Evolutionary conservation across 1,140 invertebrate species (phyloP).

Genomic region (Orius insidiosus): DNA sequence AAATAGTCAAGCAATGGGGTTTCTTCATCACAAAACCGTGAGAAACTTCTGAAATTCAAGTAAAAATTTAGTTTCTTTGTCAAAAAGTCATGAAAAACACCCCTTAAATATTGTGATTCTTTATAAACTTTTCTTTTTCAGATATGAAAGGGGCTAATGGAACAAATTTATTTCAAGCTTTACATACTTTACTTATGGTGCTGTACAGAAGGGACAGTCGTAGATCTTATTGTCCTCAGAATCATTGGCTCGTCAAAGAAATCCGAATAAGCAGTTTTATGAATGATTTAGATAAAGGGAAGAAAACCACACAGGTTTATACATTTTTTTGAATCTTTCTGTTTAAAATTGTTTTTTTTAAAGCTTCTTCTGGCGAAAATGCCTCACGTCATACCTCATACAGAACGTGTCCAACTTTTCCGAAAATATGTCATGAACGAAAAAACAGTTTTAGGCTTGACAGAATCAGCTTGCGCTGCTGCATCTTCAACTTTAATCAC

Average conservation of each 20-base stretch:
- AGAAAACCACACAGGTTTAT: conserved; percentile 45
- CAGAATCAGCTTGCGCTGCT: conserved; percentile 66
- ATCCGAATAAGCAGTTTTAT: conserved; percentile 73
- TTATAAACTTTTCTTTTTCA: too few relatives aligned
- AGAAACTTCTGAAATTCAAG: too few relatives aligned
- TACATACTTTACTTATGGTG: conserved; percentile 78
- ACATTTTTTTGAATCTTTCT: neutral
- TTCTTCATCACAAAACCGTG: too few relatives aligned
- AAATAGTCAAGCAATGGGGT: too few relatives aligned
- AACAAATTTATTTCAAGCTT: conserved; percentile 62
- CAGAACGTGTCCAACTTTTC: conserved; percentile 86
- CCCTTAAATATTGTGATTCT: too few relatives aligned
- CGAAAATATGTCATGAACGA: conserved; percentile 82
- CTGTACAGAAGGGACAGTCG: conserved; percentile 87
- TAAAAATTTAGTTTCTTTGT: too few relatives aligned
- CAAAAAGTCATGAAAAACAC: too few relatives aligned
- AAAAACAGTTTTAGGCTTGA: conserved; percentile 71
- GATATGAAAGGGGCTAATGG: conserved; percentile 58
- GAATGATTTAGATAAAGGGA: conserved; percentile 78
- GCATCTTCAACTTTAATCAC: conserved; percentile 78
- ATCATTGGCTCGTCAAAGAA: conserved; percentile 87
- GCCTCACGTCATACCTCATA: conserved; percentile 92
- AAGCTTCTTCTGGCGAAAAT: conserved; percentile 83
- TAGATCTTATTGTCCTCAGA: conserved; percentile 54
- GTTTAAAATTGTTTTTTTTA: conserved; percentile 14